phyloP scores from a whole-genome alignment of 2,113 vertebrate species.

The Dendropsophus ebraccatus region DNA sequence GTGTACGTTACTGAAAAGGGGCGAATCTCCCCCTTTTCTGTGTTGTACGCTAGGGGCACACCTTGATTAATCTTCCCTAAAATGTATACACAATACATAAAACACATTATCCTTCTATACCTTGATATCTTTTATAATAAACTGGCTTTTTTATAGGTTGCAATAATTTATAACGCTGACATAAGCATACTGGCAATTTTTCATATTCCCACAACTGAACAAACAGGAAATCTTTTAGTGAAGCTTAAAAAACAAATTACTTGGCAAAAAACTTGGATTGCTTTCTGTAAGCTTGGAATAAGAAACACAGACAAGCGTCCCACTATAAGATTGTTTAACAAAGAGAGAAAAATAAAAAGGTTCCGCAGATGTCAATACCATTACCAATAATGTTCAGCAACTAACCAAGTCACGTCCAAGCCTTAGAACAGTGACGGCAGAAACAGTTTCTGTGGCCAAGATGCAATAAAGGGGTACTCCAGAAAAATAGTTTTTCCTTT shows the following conservation, averaged over 20 bases:
- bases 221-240: slow-evolving; percentile 52
- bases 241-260: slow-evolving; percentile 23
- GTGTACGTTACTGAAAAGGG: too few relatives aligned
- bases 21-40: too few relatives aligned
- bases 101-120: too few relatives aligned
- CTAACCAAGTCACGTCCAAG: neutral
- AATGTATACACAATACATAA: too few relatives aligned
- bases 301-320: slow-evolving; percentile 26
- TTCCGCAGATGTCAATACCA: neutral
- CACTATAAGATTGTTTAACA: neutral
- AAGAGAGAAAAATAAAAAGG: neutral
- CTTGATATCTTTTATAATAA: neutral
- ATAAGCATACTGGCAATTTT: slow-evolving; percentile 34
- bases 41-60: too few relatives aligned
- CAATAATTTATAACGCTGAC: slow-evolving; percentile 21
- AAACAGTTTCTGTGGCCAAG: neutral
- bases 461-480: too few relatives aligned
- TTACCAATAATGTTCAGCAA: neutral
- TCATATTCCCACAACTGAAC: slow-evolving; percentile 47
- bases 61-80: too few relatives aligned
- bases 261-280: slow-evolving; percentile 19
- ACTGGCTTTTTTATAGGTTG: neutral
- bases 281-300: neutral
- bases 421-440: neutral
- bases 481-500: too few relatives aligned